phyloP scores from a whole-genome alignment of 2,888 invertebrate species.

The Pseudolycoriella hygida region DNA sequence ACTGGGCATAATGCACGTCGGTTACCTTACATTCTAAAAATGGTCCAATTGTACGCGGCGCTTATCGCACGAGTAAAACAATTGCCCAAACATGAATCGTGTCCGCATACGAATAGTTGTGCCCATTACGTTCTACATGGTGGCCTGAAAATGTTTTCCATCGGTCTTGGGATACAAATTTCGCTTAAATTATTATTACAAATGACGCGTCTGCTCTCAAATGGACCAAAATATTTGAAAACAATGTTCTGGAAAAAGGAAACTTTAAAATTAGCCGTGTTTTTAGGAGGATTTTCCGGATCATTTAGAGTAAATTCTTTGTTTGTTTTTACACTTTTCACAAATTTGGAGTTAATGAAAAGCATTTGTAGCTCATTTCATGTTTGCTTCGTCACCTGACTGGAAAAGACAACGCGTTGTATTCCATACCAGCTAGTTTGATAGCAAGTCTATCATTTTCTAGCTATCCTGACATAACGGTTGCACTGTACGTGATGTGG shows the following conservation, averaged over 20 bases:
- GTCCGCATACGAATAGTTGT: slow-evolving; percentile 46
- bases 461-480: slow-evolving; percentile 56
- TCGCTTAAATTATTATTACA: slow-evolving; percentile 39
- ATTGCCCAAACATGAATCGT: slow-evolving; percentile 24
- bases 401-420: slow-evolving; percentile 39
- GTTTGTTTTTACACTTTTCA: slow-evolving; percentile 6
- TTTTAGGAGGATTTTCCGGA: slow-evolving; percentile 50
- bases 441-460: slow-evolving; percentile 51
- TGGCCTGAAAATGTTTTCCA: slow-evolving; percentile 36
- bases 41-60: slow-evolving; percentile 18
- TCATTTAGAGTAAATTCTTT: slow-evolving; percentile 40
- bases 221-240: slow-evolving; percentile 24
- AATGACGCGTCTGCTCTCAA: slow-evolving; percentile 32
- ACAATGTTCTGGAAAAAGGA: slow-evolving; percentile 28
- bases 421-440: slow-evolving; percentile 52
- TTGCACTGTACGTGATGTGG: slow-evolving; percentile 70
- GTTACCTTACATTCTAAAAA: slow-evolving; percentile 14
- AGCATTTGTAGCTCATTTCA: slow-evolving; percentile 14
- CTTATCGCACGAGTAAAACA: slow-evolving; percentile 30
- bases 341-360: too few species aligned
- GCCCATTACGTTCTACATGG: slow-evolving; percentile 35
- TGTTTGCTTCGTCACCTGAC: slow-evolving; percentile 45
- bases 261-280: slow-evolving; percentile 43
- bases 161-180: slow-evolving; percentile 43
- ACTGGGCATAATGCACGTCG: not conserved